Evolutionary conservation across 2,797 vertebrate species (phyloP).

Genomic region (Scomberomorus guttatus): DNA sequence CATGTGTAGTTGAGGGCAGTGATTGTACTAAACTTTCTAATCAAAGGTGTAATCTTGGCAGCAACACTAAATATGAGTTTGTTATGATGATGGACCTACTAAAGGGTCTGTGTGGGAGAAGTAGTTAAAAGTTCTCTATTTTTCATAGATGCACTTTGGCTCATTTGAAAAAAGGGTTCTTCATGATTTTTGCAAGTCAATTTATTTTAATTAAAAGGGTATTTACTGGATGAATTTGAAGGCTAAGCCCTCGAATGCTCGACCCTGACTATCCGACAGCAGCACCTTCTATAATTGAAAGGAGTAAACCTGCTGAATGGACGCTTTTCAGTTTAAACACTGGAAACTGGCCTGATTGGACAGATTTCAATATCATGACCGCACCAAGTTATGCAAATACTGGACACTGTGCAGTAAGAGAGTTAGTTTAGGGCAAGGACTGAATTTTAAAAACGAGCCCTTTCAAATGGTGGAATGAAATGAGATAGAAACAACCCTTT

Average conservation of each 20-base stretch:
- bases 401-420: background rate
- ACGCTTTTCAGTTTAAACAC: conserved; percentile 48
- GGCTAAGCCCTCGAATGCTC: background rate
- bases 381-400: conserved; percentile 13
- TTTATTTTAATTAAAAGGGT: conserved; percentile 31
- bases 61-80: background rate
- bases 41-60: too few species aligned
- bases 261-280: conserved; percentile 14
- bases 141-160: background rate
- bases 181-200: conserved; percentile 1
- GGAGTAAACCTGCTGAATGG: conserved; percentile 56
- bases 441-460: background rate
- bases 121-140: background rate
- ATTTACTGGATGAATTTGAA: conserved; percentile 37
- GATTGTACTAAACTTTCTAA: too few species aligned
- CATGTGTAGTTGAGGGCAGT: too few species aligned
- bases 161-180: background rate
- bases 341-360: conserved; percentile 49
- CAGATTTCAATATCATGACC: conserved; percentile 22
- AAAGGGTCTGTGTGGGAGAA: background rate
- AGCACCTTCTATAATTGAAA: conserved; percentile 58
- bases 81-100: background rate
- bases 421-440: background rate
- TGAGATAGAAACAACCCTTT: too few species aligned
- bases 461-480: background rate